Conservation (phyloP, 2,888 invertebrate species). For the Scrobipalpa costella region DNA sequence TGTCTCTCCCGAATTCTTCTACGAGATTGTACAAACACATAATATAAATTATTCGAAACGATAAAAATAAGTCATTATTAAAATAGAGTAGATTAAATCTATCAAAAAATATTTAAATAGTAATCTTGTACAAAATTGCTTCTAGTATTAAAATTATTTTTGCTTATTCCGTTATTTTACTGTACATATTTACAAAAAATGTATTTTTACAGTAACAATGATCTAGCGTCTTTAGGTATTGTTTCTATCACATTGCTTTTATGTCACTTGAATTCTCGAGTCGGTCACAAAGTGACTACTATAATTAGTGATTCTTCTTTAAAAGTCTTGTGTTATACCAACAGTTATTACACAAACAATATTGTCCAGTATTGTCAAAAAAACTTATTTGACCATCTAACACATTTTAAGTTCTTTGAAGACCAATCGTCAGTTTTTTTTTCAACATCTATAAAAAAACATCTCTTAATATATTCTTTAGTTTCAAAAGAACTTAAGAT, state of each 20-base stretch:
- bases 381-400: background rate
- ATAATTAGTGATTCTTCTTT: constrained; percentile 16
- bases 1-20: constrained; percentile 72
- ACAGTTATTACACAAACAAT: constrained; percentile 63
- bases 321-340: constrained; percentile 27
- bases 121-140: constrained; percentile 79
- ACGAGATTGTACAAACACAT: constrained; percentile 78
- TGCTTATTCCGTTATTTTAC: constrained; percentile 72
- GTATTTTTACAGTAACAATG: constrained; percentile 79
- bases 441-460: too few relatives aligned
- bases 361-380: constrained; percentile 42
- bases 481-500: background rate
- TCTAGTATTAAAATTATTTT: constrained; percentile 76
- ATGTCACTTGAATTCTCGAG: constrained; percentile 35
- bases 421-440: background rate
- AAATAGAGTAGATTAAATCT: constrained; percentile 80
- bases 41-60: constrained; percentile 80
- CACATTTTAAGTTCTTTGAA: too few relatives aligned
- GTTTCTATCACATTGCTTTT: constrained; percentile 76
- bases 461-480: too few relatives aligned
- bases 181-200: constrained; percentile 78
- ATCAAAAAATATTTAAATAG: constrained; percentile 77
- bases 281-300: constrained; percentile 2
- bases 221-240: constrained; percentile 80
- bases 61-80: constrained; percentile 78